These are phyloP conservation scores for Sceloporus undulatus DNA, from an alignment of 2,113 vertebrate species.

Conservation along the genomic window DNA sequence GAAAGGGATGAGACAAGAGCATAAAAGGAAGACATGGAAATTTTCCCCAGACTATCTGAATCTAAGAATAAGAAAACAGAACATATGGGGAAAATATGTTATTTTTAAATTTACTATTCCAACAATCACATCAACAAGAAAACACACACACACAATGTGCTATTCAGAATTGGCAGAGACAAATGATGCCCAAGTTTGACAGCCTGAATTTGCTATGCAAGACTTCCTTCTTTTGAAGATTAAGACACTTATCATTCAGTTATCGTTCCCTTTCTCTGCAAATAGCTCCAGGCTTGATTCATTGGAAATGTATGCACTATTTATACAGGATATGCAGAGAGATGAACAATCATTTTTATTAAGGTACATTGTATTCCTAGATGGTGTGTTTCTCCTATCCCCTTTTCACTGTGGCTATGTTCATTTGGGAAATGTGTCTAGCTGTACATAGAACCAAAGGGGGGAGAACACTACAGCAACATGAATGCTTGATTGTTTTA, in stretches of 20 bases:
- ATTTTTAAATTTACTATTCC: slow-evolving; percentile 18
- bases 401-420: background rate
- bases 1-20: background rate
- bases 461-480: background rate
- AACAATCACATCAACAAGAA: slow-evolving; percentile 8
- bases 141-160: slow-evolving; percentile 1
- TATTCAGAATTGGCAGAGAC: slow-evolving; percentile 31
- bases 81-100: slow-evolving; percentile 27
- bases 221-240: slow-evolving; percentile 48
- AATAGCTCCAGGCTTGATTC: slow-evolving; percentile 31
- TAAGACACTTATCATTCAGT: slow-evolving; percentile 44
- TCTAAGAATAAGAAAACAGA: slow-evolving; percentile 14
- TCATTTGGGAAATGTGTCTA: background rate
- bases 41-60: slow-evolving; percentile 1
- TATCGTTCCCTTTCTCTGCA: slow-evolving; percentile 11
- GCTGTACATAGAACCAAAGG: background rate
- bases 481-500: background rate
- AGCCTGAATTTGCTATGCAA: slow-evolving; percentile 26
- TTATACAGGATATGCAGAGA: slow-evolving; percentile 39
- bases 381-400: background rate
- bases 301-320: slow-evolving; percentile 39
- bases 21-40: slow-evolving; percentile 4
- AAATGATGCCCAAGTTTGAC: slow-evolving; percentile 29
- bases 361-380: background rate
- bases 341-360: slow-evolving; percentile 18